Percentiles rank a stretch among this genome's conserved stretches.
Conservation (phyloP, 2,888 invertebrate species). For the Rhyacophila evoluta region DNA sequence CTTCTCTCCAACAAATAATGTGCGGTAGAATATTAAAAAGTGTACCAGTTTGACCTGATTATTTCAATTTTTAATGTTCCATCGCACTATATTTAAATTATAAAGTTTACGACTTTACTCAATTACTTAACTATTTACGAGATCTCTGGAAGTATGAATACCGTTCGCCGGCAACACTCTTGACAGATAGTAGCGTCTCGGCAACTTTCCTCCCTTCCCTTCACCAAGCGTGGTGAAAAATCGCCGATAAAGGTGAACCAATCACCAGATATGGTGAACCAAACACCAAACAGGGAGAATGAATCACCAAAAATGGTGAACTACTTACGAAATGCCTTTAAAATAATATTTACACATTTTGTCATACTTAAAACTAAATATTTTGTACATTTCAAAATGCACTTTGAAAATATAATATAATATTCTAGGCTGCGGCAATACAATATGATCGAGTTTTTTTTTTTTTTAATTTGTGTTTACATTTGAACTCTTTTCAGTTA, state of each 20-base stretch:
- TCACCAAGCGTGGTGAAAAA: slow-evolving; percentile 28
- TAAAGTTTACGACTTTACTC: neutral
- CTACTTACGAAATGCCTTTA: slow-evolving; percentile 25
- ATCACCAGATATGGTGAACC: slow-evolving; percentile 29
- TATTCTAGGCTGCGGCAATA: slow-evolving; percentile 17
- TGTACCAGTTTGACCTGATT: neutral
- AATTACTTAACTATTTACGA: slow-evolving; percentile 65
- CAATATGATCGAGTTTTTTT: neutral
- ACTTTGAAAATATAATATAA: slow-evolving; percentile 34
- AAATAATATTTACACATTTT: slow-evolving; percentile 44
- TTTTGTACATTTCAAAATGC: slow-evolving; percentile 46
- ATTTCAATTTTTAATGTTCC: neutral
- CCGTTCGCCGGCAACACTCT: slow-evolving; percentile 28
- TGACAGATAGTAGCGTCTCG: neutral
- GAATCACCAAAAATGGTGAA: slow-evolving; percentile 30
- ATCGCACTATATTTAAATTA: neutral
- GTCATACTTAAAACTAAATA: slow-evolving; percentile 35
- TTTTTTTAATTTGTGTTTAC: neutral
- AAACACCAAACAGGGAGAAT: slow-evolving; percentile 30
- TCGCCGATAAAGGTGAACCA: slow-evolving; percentile 28
- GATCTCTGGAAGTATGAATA: slow-evolving; percentile 72
- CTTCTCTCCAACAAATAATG: neutral
- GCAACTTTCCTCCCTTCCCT: slow-evolving; percentile 18
- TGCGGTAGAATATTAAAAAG: neutral
- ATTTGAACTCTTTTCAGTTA: neutral